Base-by-base conservation (phyloP, 2,113 vertebrate genomes). In the Ancistrus triradiatus region DNA sequence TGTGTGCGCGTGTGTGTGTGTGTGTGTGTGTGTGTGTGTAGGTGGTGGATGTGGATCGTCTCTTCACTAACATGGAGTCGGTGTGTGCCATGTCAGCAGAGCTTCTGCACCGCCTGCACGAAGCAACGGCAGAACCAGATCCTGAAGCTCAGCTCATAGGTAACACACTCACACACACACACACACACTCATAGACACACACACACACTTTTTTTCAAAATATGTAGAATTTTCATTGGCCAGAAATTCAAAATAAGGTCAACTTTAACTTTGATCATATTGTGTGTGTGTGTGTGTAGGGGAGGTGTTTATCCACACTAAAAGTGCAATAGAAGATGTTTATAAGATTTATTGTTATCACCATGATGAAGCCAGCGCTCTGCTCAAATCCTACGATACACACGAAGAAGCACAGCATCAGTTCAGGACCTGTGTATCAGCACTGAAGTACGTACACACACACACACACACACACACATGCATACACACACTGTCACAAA, bases 321-420 rank as follows among this genome's bases (percentile, higher is more conserved):
- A 93, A 86, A 88, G 82, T 62, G 86, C 87, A 6, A 70, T 98
- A 74, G 96, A 98, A 84, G 93, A 95, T 6, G 88, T 90, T 5
- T 98, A 95, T 83, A 98, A 97, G 85, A 87, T 90, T 75, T 98
- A 98, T 77, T 98, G 96, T 80, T 98, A 93, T 76, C 92, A 92
- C 53, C 93, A 98, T 0, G 92, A 97, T 11, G 93, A 97, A 24
- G 95, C 95, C 0, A 94, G 91, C 63, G 73, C 80, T 55, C 78
- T 91, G 17, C 88, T 98, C 40, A 93, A 96, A 83, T 84, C 87
- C 63, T 95, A 93, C 14, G 95, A 95, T 77, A 94, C 90, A 77
- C 92, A 97, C 6, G 93, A 93, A 70, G 90, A 93, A 69, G 84
- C 94, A 73, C 95, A 89, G 75, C 82, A 89, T 58, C 88, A 93